Evolutionary conservation across 2,888 invertebrate genomes (phyloP).

Genomic region (Leptopilina myrica): DNA sequence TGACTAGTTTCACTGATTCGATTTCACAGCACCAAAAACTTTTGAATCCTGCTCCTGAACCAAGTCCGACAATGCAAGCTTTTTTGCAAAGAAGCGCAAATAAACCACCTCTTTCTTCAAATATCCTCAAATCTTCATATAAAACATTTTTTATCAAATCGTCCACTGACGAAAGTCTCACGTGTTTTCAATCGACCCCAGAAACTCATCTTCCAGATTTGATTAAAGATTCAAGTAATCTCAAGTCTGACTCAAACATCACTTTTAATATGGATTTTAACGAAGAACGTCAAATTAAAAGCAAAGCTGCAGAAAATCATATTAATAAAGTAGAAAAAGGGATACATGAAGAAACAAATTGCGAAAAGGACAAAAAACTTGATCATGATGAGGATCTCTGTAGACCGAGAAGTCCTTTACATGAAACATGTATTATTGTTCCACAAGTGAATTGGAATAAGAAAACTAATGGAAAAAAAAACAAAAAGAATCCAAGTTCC

Average conservation of each 20-base stretch:
- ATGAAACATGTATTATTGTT: slow-evolving; percentile 82
- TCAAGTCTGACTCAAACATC: slow-evolving; percentile 71
- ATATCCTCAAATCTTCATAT: slow-evolving; percentile 51
- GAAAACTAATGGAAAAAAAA: slow-evolving; percentile 64
- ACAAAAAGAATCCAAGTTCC: slow-evolving; percentile 33
- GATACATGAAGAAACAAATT: slow-evolving; percentile 7
- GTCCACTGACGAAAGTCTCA: neutral
- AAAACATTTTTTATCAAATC: slow-evolving; percentile 65
- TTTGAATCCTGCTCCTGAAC: slow-evolving; percentile 86
- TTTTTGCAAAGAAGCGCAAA: slow-evolving; percentile 79
- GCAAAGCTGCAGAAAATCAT: slow-evolving; percentile 50
- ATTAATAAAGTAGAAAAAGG: slow-evolving; percentile 48
- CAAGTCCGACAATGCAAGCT: slow-evolving; percentile 84
- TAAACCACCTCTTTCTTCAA: slow-evolving; percentile 43
- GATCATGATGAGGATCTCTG: slow-evolving; percentile 69
- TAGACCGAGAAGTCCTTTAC: slow-evolving; percentile 79
- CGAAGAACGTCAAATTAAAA: slow-evolving; percentile 48
- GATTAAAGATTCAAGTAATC: slow-evolving; percentile 71
- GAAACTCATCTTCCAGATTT: slow-evolving; percentile 69
- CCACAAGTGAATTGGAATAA: slow-evolving; percentile 81
- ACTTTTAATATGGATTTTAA: slow-evolving; percentile 56
- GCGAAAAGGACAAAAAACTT: slow-evolving; percentile 8
- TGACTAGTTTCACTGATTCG: slow-evolving; percentile 89
- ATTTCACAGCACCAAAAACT: slow-evolving; percentile 94
- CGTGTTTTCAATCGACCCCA: slow-evolving; percentile 42